Conservation (phyloP, 2,797 vertebrate species). For the Megaceryle alcyon region DNA sequence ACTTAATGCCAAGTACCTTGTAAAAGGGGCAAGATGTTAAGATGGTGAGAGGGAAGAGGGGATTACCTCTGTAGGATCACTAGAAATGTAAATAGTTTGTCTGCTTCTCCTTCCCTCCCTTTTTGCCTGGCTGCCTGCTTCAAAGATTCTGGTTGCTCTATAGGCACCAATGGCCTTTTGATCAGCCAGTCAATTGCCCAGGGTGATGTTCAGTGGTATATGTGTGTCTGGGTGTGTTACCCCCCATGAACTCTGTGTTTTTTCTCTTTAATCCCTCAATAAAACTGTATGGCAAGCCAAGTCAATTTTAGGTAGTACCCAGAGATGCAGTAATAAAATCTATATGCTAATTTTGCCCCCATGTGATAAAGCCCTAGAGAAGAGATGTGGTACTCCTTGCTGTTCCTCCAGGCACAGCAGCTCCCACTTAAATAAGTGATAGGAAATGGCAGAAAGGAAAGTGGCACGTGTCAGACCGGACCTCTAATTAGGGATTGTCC, state of each 20-base stretch:
- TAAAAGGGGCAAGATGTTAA: background rate
- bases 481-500: background rate
- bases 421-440: background rate
- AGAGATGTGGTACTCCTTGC: background rate
- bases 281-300: background rate
- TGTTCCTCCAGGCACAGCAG: background rate
- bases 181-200: background rate
- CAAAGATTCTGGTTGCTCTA: background rate
- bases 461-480: background rate
- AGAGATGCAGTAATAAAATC: background rate
- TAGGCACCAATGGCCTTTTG: background rate
- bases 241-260: background rate
- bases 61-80: background rate
- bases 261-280: background rate
- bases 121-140: background rate
- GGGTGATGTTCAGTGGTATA: background rate
- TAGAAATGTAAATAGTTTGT: background rate
- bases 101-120: background rate
- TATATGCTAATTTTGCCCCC: background rate
- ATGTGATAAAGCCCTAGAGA: background rate
- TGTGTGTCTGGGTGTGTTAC: background rate
- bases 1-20: background rate
- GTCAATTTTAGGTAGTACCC: background rate
- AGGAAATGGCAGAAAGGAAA: background rate
- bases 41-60: background rate